phyloP scores from a whole-genome alignment of 2,888 invertebrate species.

The Elgonia sp. region DNA sequence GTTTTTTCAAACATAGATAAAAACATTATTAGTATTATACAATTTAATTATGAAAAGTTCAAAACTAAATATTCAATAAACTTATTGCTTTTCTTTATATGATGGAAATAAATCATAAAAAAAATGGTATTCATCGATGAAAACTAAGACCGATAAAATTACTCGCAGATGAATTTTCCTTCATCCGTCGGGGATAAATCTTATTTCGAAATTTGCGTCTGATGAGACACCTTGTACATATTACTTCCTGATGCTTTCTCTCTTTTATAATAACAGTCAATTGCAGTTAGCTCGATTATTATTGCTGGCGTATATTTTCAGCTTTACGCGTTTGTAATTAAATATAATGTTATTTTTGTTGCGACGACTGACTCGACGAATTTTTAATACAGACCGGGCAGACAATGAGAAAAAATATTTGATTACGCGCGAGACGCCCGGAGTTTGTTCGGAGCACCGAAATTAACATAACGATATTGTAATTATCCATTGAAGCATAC shows the following conservation, averaged over 20 bases:
- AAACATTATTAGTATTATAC: too few relatives aligned
- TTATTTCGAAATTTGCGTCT: constrained; percentile 39
- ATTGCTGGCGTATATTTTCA: constrained; percentile 56
- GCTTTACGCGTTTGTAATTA: constrained; percentile 46
- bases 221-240: constrained; percentile 53
- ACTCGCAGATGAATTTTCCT: constrained; percentile 19
- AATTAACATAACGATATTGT: constrained; percentile 55
- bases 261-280: constrained; percentile 29
- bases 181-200: constrained; percentile 9
- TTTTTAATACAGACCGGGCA: constrained; percentile 43
- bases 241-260: constrained; percentile 58
- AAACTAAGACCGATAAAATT: background rate
- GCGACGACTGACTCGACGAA: constrained; percentile 46
- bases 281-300: constrained; percentile 38
- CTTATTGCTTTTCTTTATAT: too few relatives aligned
- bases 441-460: constrained; percentile 28
- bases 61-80: too few relatives aligned
- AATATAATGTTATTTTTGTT: constrained; percentile 41
- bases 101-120: too few relatives aligned
- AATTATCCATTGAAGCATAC: constrained; percentile 53
- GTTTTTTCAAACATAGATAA: too few relatives aligned
- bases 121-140: background rate
- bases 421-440: constrained; percentile 48
- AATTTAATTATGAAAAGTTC: too few relatives aligned
- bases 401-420: constrained; percentile 54